Base-by-base conservation (phyloP, 2,888 invertebrate species). In the Ophion ventricosus region DNA sequence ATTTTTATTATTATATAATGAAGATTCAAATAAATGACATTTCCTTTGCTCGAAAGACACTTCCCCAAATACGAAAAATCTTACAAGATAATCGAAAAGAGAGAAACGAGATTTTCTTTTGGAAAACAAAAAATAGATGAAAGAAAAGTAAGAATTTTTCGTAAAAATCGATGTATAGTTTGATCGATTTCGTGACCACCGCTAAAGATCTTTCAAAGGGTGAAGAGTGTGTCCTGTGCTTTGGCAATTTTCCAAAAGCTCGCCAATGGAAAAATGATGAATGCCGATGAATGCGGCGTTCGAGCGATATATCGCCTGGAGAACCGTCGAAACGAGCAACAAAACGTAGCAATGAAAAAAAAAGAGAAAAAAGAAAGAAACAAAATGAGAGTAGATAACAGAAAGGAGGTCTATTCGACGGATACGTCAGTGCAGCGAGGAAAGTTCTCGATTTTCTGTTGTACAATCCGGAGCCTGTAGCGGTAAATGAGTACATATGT, bases 401-500 rank as follows among this genome's bases (percentile, higher is more conserved):
- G 49, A 57, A 40, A 57, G 20, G 26, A 59, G 26, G 64, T 61
- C 20, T 61, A 78, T 73, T 61, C 59, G 35, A 2, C 20, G 57
- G 57, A 80, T 84, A 84, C 10, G 14, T 64, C 69, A 25, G 69
- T 80, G 56, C 29, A 29, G 59, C 26, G 54, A 14, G 40, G 61
- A 49, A 74, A 75, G 64, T 72, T 54, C 59, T 66, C 72, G 72
- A 73, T 82, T 81, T 76, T 40, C 20, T 84, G 72, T 79, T 78
- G 25, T 49, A 67, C 17, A 75, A 54, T 35, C 26, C 0, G 75
- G 76, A 82, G 66, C 70, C 56, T 54, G 49, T 11, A 56, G 78
- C 26, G 84, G 79, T 43, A 67, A 63, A 80, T 69, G 72, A 67
- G 26, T 8, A 29, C n/a, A 17, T 25, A 72, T 57, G 40, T 64